Evolutionary conservation across 2,113 vertebrate species (phyloP).

Genomic region (Gallinago jamesoni): DNA sequence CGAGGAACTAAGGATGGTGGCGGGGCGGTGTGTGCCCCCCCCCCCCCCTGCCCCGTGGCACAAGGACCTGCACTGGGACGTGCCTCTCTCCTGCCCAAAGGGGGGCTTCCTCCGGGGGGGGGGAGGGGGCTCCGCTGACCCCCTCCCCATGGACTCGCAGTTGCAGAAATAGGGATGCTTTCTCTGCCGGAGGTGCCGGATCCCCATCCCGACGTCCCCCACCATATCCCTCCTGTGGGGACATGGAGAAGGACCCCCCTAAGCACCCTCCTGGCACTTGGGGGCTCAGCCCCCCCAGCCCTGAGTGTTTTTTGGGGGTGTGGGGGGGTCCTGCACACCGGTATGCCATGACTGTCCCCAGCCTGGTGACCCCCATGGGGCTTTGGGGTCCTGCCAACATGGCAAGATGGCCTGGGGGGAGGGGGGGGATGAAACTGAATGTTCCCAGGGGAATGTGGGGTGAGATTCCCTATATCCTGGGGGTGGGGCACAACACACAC

Average conservation of each 20-base stretch:
- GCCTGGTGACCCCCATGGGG: rapidly evolving
- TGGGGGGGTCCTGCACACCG: rapidly evolving
- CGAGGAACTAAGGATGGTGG: constrained; percentile 82
- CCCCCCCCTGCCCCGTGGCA: background rate
- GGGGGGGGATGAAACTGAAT: background rate
- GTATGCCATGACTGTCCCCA: rapidly evolving
- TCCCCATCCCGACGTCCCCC: background rate
- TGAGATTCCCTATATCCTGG: background rate
- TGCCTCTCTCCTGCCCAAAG: background rate
- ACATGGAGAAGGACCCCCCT: background rate
- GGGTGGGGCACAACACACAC: background rate
- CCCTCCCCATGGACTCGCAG: background rate
- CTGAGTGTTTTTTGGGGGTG: rapidly evolving
- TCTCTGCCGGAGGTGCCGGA: background rate
- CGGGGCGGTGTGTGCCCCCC: background rate
- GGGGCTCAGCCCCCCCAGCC: background rate
- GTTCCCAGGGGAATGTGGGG: background rate
- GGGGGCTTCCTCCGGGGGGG: background rate
- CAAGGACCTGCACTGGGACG: rapidly evolving
- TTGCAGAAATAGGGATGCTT: background rate
- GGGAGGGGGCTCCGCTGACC: background rate
- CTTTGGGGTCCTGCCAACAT: rapidly evolving
- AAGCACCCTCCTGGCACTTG: rapidly evolving
- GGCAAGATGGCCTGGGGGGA: rapidly evolving
- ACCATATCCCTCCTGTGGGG: background rate